These are phyloP conservation scores for Pterois miles DNA, from an alignment of 2,797 vertebrate genomes.

Conservation along the genomic window DNA sequence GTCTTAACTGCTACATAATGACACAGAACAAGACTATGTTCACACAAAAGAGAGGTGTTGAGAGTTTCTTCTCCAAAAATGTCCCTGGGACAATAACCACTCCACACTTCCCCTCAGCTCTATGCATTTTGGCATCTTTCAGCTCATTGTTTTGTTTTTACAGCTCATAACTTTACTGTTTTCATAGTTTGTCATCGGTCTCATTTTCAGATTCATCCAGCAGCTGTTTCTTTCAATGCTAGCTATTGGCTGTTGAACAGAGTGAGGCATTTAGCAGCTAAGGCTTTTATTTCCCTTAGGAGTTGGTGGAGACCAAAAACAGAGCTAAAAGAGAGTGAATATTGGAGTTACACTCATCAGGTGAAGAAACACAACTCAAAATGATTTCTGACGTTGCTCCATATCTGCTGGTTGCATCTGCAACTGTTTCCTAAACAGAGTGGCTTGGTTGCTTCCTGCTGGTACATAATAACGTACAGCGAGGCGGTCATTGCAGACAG, in stretches of 20 bases:
- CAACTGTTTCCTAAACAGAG: not conserved
- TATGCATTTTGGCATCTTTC: rapidly evolving
- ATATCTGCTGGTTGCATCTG: not conserved
- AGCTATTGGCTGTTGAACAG: not conserved
- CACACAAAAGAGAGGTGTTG: not conserved
- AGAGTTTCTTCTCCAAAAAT: not conserved
- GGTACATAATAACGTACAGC: too few relatives aligned
- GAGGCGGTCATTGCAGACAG: too few relatives aligned
- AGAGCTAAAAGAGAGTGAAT: not conserved
- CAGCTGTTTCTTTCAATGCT: not conserved
- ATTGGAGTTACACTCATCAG: not conserved
- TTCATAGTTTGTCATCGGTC: not conserved
- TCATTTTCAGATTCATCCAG: not conserved
- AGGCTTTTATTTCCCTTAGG: not conserved
- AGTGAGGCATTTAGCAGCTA: not conserved
- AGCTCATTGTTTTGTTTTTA: not conserved
- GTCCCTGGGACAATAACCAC: not conserved
- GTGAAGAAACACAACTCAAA: not conserved
- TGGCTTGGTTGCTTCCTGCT: too few relatives aligned
- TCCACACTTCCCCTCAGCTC: not conserved
- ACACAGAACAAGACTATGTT: not conserved
- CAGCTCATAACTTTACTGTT: not conserved
- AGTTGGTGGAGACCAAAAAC: not conserved
- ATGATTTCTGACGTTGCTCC: not conserved
- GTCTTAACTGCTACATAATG: not conserved